Conservation (phyloP, 2,888 invertebrate genomes). For the Patella caerulea region DNA sequence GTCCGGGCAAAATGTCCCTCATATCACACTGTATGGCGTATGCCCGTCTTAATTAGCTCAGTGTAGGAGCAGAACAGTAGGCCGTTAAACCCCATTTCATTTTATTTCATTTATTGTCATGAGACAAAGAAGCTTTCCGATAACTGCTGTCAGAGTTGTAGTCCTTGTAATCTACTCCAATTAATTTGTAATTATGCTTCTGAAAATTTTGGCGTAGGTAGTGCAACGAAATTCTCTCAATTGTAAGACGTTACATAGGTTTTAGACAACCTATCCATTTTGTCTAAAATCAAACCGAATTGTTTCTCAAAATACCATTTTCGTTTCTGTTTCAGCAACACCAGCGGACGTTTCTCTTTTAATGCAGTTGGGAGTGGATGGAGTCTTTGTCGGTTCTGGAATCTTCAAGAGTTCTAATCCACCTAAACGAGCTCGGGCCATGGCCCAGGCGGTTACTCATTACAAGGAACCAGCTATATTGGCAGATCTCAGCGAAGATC, state of each 20-base stretch:
- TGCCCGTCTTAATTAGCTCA: too few species aligned
- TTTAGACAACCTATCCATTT: background rate
- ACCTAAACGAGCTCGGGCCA: conserved; percentile 59
- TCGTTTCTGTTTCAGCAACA: conserved; percentile 54
- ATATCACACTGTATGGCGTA: too few species aligned
- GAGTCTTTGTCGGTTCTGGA: conserved; percentile 68
- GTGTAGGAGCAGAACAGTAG: background rate
- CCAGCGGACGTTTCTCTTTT: conserved; percentile 68
- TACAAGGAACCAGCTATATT: conserved; percentile 62
- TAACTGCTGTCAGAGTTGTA: too few species aligned
- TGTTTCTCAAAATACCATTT: background rate
- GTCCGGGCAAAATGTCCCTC: too few species aligned
- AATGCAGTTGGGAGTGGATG: conserved; percentile 70
- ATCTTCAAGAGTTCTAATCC: conserved; percentile 67
- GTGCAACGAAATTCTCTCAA: too few species aligned
- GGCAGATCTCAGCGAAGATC: conserved; percentile 60
- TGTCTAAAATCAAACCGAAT: background rate
- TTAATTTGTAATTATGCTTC: too few species aligned
- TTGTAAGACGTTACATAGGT: too few species aligned
- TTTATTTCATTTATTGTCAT: background rate
- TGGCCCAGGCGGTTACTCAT: conserved; percentile 67
- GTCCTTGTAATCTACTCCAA: too few species aligned
- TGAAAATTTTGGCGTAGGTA: too few species aligned
- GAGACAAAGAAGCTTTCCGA: too few species aligned
- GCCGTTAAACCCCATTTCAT: background rate